Evolutionary conservation across 1,140 invertebrate genomes (phyloP).

Genomic region (Paraescarpia echinospica): DNA sequence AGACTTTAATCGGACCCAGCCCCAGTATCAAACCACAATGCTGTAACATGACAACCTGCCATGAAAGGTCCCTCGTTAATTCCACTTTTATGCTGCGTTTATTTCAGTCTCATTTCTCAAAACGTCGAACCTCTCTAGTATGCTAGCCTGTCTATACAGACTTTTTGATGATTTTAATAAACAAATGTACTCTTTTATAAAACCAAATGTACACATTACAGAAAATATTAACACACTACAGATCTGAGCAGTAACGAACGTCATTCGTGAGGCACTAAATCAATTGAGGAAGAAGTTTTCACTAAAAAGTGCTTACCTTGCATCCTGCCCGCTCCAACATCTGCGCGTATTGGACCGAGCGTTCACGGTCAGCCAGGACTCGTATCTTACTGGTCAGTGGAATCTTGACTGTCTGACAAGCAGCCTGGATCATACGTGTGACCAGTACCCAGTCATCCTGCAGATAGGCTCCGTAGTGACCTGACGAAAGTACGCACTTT

Average conservation of each 20-base stretch:
- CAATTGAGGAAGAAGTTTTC: too few species aligned
- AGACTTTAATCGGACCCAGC: background rate
- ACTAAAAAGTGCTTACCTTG: slow-evolving; percentile 57
- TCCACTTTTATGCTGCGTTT: background rate
- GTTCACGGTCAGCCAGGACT: slow-evolving; percentile 81
- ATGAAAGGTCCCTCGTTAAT: background rate
- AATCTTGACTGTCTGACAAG: slow-evolving; percentile 61
- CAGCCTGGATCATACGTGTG: slow-evolving; percentile 70
- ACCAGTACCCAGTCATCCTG: slow-evolving; percentile 91
- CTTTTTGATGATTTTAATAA: too few species aligned
- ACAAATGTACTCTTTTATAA: too few species aligned
- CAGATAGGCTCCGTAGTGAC: slow-evolving; percentile 79
- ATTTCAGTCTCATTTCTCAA: too few species aligned
- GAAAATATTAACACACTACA: too few species aligned
- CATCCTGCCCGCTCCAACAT: slow-evolving; percentile 93
- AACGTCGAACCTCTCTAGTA: too few species aligned
- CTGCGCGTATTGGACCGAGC: slow-evolving; percentile 87
- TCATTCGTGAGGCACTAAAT: too few species aligned
- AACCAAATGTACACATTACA: too few species aligned
- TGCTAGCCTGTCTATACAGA: too few species aligned
- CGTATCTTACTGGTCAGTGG: slow-evolving; percentile 96
- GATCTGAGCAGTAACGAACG: too few species aligned
- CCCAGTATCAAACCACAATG: background rate
- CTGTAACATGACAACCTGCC: background rate
- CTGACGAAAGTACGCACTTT: slow-evolving; percentile 59